Evolutionary conservation across 2,888 invertebrate species (phyloP).

Genomic region (Marronus borbonicus): DNA sequence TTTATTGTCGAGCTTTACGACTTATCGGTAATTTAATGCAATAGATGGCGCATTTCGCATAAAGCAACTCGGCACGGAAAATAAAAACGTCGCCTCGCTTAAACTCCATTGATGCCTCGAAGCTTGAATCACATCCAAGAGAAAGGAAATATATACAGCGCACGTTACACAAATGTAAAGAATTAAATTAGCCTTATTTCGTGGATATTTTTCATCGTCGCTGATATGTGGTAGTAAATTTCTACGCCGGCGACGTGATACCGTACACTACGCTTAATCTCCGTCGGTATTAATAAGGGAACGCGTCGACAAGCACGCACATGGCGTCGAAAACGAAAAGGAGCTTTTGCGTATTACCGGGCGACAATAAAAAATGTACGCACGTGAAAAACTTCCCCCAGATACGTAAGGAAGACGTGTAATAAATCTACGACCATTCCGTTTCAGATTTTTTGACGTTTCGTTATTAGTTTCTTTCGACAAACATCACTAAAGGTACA

Average conservation of each 20-base stretch:
- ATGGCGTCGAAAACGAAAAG: constrained; percentile 40
- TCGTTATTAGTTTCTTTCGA: constrained; percentile 46
- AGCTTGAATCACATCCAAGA: neutral
- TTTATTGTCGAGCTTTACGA: constrained; percentile 12
- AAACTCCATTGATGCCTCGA: neutral
- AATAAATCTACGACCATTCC: constrained; percentile 33
- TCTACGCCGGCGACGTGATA: constrained; percentile 34
- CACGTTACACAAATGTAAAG: constrained; percentile 38
- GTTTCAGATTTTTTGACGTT: constrained; percentile 42
- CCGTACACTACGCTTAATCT: constrained; percentile 42
- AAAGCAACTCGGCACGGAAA: neutral
- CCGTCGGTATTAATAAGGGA: constrained; percentile 42
- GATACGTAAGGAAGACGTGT: constrained; percentile 32
- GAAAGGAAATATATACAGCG: constrained; percentile 26
- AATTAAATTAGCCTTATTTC: constrained; percentile 42
- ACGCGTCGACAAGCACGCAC: constrained; percentile 42
- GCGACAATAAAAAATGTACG: constrained; percentile 46
- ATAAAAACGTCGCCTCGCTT: neutral
- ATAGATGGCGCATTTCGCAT: neutral
- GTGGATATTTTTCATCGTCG: constrained; percentile 31
- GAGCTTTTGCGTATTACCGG: constrained; percentile 41
- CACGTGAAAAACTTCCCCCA: constrained; percentile 38
- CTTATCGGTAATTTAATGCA: constrained; percentile 7
- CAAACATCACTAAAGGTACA: constrained; percentile 25
- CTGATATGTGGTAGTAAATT: constrained; percentile 46